Conservation (phyloP, 2,113 vertebrate genomes). For the Microtus ochrogaster region DNA sequence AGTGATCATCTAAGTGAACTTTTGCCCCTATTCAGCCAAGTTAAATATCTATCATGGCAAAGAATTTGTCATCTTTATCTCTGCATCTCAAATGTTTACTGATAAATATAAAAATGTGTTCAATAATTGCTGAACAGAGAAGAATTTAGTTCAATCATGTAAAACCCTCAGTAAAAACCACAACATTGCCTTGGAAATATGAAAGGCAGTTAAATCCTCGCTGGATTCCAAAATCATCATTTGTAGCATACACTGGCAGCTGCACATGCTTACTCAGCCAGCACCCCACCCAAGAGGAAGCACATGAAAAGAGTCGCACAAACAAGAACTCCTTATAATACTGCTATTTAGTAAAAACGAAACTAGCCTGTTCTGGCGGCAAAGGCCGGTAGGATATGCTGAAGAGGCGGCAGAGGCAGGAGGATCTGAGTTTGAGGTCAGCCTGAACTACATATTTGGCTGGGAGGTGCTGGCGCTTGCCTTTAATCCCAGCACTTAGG, state of each 20-base stretch:
- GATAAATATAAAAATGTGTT: conserved; percentile 8
- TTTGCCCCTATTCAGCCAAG: not conserved
- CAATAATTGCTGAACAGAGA: not conserved
- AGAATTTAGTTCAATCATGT: not conserved
- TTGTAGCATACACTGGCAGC: not conserved
- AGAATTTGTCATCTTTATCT: not conserved
- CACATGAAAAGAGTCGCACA: not conserved
- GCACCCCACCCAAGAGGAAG: not conserved
- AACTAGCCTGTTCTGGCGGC: not conserved
- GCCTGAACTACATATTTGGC: too few species aligned
- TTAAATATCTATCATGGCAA: not conserved
- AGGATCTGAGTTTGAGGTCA: too few species aligned
- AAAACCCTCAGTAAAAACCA: not conserved
- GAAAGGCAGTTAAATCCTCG: not conserved
- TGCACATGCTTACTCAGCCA: not conserved
- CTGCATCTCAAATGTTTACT: conserved; percentile 16
- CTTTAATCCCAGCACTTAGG: too few species aligned
- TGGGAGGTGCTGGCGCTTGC: rapidly evolving
- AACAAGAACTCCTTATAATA: not conserved
- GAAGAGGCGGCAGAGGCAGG: too few species aligned
- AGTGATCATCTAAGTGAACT: not conserved
- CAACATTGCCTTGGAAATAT: not conserved
- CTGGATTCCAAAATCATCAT: not conserved
- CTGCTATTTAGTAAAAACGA: not conserved
- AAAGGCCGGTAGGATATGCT: too few species aligned